Evolutionary conservation across 2,888 invertebrate genomes (phyloP), one percentile per base, ranked within the genome.

Genomic region (Thereva unica): DNA sequence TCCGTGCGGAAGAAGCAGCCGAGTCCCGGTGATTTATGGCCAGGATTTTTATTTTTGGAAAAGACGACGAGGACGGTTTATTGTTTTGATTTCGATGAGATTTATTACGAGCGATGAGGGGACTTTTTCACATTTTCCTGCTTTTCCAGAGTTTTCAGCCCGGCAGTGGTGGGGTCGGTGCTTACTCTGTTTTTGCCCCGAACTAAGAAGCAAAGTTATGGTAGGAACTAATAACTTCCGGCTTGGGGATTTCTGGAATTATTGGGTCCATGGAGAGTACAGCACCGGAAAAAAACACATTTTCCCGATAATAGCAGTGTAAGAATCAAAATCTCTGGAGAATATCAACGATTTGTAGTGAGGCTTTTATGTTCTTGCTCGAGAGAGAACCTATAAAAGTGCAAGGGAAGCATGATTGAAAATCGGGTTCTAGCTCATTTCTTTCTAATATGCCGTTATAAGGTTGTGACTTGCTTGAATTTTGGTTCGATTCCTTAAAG

Each of bases 61-160:
- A 61, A 61, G 61, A 61, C 50, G 61, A 53, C 50, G 59, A 66
- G 54, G 68, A 68, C 68, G 68, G 56, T 66, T 66, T 66, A 68
- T 68, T 68, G 68, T 68, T 68, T 68, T 68, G 68, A 68, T 68
- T 68, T 55, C 56, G 56, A 68, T 66, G 66, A 68, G 68, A 68
- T 68, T 68, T 68, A 68, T 68, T 66, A 50, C 61, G 40, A 50
- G 50, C 61, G 61, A 61, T 59, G 44, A 49, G 47, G 57, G 53
- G 47, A 50, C 65, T 53, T 57, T 64, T 65, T 57, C 41, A 49
- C 42, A 35, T 61, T 61, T 61, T 61, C 50, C 61, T 50, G 49
- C 23, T 23, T 40, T 59, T 61, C 37, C 61, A 61, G 50, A 40
- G n/a, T 61, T 23, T 50, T 9, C 35, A 40, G 23, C 38, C 49